Conservation (phyloP, 2,797 vertebrate genomes). For the Lutjanus campechanus region DNA sequence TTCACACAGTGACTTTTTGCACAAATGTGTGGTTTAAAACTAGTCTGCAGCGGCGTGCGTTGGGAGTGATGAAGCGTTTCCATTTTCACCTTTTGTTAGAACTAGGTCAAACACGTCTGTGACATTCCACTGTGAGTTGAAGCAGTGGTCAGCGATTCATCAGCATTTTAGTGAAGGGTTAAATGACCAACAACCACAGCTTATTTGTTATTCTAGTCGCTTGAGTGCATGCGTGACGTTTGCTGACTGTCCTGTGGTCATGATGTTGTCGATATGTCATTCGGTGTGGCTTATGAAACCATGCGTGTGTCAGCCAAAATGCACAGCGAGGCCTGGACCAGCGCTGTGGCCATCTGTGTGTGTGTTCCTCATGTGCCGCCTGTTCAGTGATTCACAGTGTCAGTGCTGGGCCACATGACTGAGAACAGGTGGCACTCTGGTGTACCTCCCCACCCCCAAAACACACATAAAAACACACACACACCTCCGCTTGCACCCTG, state of each 20-base stretch:
- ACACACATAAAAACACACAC: conserved; percentile 20
- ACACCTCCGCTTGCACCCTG: conserved; percentile 37
- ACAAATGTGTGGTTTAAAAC: not conserved
- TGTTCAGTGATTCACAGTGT: conserved; percentile 77
- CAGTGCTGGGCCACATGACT: conserved; percentile 64
- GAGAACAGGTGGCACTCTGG: conserved; percentile 79
- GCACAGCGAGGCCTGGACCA: conserved; percentile 61
- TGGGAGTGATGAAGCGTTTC: not conserved
- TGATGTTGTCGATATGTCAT: conserved; percentile 47
- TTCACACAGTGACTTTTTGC: not conserved
- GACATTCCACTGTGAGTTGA: conserved; percentile 44
- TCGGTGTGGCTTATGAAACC: conserved; percentile 46
- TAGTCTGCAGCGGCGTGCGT: not conserved
- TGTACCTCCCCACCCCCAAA: conserved; percentile 42
- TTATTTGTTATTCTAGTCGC: not conserved
- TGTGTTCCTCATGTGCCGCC: conserved; percentile 64
- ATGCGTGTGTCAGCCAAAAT: conserved; percentile 62
- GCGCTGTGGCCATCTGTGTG: conserved; percentile 73
- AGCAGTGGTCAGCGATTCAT: conserved; percentile 34
- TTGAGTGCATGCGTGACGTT: conserved; percentile 32
- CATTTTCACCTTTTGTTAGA: conserved; percentile 10
- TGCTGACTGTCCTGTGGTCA: conserved; percentile 46
- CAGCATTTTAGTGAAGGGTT: conserved; percentile 17
- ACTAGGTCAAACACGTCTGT: conserved; percentile 39
- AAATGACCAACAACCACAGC: conserved; percentile 22